Evolutionary conservation across 2,888 invertebrate genomes (phyloP), one percentile per base, ranked within the genome.

Genomic region (Stenchaetothrips biformis): DNA sequence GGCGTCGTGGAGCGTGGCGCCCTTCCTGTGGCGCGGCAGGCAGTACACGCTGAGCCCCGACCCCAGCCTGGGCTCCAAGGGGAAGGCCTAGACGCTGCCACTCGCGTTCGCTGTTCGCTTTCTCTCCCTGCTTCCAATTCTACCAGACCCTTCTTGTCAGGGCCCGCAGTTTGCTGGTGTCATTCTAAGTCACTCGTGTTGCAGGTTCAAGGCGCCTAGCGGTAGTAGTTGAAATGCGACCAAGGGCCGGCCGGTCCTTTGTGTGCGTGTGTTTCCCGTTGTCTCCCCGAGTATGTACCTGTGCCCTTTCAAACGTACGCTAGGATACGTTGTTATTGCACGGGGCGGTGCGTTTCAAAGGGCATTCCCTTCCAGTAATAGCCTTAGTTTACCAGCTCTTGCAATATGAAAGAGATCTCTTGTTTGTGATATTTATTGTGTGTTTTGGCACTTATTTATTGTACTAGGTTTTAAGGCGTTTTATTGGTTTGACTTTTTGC

Each of bases 381-480:
- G 37, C 37, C 37, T 37, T 37, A 37, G 37, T 37, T 1, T 37
- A 37, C 37, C 4, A 37, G 37, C 37, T 37, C 37, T n/a, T 67
- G 7, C 25, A 21, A 74, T 21, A 13, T 13, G 59, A 59, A 59
- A 25, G 67, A 25, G 67, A 74, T 74, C 67, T 74, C 67, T 21
- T 74, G 67, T 74, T 74, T 74, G 67, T 74, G 67, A 74, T 74
- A 74, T 74, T 74, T 74, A 25, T 74, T 21, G 21, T 74, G 67
- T 74, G 67, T 74, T 74, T 74, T 11, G 25, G 2, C 25, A 74
- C 67, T 74, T 21, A 74, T 67, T 67, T 67, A 67, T 74, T 74
- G 59, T 74, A 25, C 8, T 74, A 74, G 67, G 18, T 74, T 74
- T 21, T 74, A 74, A 74, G 67, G 25, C 8, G 67, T 74, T 74